phyloP scores from a whole-genome alignment of 2,888 invertebrate species.

The Hemicrepidius hirtus region DNA sequence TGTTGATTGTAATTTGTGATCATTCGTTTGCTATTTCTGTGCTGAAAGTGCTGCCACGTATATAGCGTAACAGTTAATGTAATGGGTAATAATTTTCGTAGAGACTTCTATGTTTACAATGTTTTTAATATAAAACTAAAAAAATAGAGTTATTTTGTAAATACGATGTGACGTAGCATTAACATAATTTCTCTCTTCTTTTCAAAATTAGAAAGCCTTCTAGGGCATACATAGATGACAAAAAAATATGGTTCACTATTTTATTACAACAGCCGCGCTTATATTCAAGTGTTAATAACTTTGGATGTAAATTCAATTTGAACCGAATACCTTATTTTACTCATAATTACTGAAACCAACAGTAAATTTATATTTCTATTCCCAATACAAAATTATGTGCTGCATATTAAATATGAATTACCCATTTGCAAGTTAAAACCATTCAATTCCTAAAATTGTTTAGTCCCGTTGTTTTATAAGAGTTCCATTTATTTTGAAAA shows the following conservation, averaged over 20 bases:
- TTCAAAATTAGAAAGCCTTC: conserved; percentile 28
- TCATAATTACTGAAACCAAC: neutral
- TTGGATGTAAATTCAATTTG: conserved; percentile 18
- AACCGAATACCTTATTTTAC: conserved; percentile 11
- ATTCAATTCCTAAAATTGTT: too few relatives aligned
- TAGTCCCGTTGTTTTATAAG: too few relatives aligned
- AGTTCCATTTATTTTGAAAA: too few relatives aligned
- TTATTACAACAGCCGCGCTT: conserved; percentile 41
- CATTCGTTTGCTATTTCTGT: conserved; percentile 54
- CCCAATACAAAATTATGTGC: too few relatives aligned
- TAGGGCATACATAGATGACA: conserved; percentile 15
- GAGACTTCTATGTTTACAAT: conserved; percentile 42
- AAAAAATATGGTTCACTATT: conserved; percentile 36
- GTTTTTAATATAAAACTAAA: conserved; percentile 50
- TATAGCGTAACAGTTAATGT: conserved; percentile 53
- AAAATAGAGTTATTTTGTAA: conserved; percentile 47
- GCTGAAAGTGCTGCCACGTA: conserved; percentile 58
- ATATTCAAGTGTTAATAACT: conserved; percentile 43
- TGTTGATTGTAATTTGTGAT: conserved; percentile 33
- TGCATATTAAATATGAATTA: too few relatives aligned
- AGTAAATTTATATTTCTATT: too few relatives aligned
- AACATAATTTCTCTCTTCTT: conserved; percentile 39
- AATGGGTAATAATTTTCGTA: conserved; percentile 52
- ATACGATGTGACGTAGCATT: conserved; percentile 47
- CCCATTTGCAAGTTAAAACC: too few relatives aligned